Percentiles rank a stretch among this genome's conserved stretches.
Evolutionary conservation across 2,888 invertebrate species (phyloP).

Genomic region (Drosophila anomalata): DNA sequence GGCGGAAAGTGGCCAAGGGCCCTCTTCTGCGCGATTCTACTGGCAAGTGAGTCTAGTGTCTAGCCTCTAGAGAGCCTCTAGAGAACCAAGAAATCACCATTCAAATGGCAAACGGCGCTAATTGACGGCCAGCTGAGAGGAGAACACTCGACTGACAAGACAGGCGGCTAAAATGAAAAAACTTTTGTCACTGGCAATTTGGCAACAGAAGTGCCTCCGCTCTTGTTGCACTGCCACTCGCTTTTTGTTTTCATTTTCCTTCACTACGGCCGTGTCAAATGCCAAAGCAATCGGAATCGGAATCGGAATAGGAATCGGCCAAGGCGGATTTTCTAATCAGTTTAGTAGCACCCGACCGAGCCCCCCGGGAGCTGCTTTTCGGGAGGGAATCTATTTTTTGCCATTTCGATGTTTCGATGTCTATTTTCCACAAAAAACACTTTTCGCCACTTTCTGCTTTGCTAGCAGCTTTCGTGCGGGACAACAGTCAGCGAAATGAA

Average conservation of each 20-base stretch:
- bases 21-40: slow-evolving; percentile 51
- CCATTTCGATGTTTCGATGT: slow-evolving; percentile 17
- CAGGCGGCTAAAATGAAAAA: slow-evolving; percentile 7
- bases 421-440: slow-evolving; percentile 38
- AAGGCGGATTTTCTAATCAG: slow-evolving; percentile 43
- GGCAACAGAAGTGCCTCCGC: slow-evolving; percentile 30
- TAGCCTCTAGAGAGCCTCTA: slow-evolving; percentile 8
- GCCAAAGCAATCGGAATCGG: slow-evolving; percentile 49
- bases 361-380: slow-evolving; percentile 1
- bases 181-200: slow-evolving; percentile 29
- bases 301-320: slow-evolving; percentile 33
- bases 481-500: slow-evolving; percentile 20
- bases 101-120: slow-evolving; percentile 52
- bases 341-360: slow-evolving; percentile 13
- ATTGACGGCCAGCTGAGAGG: slow-evolving; percentile 49
- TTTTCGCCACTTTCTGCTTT: slow-evolving; percentile 44
- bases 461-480: slow-evolving; percentile 39
- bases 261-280: slow-evolving; percentile 44
- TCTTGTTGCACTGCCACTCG: slow-evolving; percentile 23
- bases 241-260: not conserved
- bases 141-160: slow-evolving; percentile 24
- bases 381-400: slow-evolving; percentile 30
- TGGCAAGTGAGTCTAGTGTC: slow-evolving; percentile 15
- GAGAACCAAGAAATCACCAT: slow-evolving; percentile 21
- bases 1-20: slow-evolving; percentile 56